A percentile compares a stretch with the other conserved stretches of the same genome.
Conservation (phyloP, 2,888 invertebrate genomes). For the Hydropsyche betteni region DNA sequence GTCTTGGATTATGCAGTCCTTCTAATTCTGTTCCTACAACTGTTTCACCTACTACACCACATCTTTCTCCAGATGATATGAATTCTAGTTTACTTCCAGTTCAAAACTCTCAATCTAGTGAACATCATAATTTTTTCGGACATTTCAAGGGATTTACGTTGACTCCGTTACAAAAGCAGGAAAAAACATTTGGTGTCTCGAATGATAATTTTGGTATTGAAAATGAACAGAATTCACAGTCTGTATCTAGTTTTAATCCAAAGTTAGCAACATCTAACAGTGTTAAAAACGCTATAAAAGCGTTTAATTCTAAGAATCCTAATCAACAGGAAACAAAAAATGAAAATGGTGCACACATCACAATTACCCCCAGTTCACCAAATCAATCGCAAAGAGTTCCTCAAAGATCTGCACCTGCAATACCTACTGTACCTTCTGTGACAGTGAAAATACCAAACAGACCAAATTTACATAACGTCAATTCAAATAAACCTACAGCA, state of each 20-base stretch:
- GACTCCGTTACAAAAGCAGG: constrained; percentile 67
- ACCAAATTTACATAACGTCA: constrained; percentile 55
- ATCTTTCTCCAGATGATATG: constrained; percentile 73
- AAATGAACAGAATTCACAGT: constrained; percentile 51
- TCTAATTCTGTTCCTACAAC: constrained; percentile 58
- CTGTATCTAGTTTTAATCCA: constrained; percentile 50
- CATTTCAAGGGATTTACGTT: constrained; percentile 88
- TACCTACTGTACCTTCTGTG: constrained; percentile 67
- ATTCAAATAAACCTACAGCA: constrained; percentile 55
- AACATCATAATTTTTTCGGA: constrained; percentile 76
- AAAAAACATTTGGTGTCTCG: constrained; percentile 51
- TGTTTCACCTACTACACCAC: constrained; percentile 55
- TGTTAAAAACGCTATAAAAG: constrained; percentile 45
- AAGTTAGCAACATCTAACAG: constrained; percentile 26
- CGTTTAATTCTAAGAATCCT: constrained; percentile 43
- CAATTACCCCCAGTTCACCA: constrained; percentile 54
- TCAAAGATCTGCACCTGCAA: constrained; percentile 70
- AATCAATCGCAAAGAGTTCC: constrained; percentile 63
- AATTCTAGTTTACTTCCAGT: constrained; percentile 73
- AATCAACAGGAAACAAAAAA: constrained; percentile 59
- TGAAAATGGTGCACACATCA: constrained; percentile 61
- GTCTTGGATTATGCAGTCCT: constrained; percentile 59
- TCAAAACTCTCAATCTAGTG: constrained; percentile 62
- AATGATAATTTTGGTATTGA: constrained; percentile 47
- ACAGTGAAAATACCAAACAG: constrained; percentile 49